A percentile compares a stretch with the other conserved stretches of the same genome.
Conservation (phyloP, 2,888 invertebrate species). For the Caenorhabditis becei region DNA sequence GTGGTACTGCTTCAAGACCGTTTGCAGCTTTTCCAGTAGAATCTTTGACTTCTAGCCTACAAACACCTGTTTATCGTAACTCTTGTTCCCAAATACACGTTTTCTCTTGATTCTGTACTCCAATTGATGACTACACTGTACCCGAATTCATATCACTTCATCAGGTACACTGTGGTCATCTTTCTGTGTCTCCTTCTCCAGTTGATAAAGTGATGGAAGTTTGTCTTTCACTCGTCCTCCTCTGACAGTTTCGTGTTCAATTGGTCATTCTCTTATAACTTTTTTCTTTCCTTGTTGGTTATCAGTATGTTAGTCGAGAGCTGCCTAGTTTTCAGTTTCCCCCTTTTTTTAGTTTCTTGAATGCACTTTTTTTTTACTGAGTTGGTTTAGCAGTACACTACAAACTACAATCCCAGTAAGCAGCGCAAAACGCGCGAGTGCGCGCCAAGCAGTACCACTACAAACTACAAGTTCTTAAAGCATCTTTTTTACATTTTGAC, state of each 20-base stretch:
- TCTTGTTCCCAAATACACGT: neutral
- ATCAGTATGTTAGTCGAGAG: neutral
- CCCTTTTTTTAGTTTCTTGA: no score
- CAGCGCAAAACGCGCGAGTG: no score
- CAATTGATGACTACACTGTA: constrained; percentile 1
- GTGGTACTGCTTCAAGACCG: no score
- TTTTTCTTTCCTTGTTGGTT: constrained; percentile 1
- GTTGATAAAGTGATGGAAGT: neutral
- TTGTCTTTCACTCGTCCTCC: neutral
- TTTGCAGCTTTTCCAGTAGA: no score
- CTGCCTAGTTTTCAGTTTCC: neutral
- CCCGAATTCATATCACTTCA: neutral
- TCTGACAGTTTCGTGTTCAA: neutral
- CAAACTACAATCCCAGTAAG: no score
- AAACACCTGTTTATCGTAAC: neutral
- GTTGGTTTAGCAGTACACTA: neutral
- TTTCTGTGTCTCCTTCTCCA: neutral
- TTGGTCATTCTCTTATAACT: neutral
- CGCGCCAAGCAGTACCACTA: no score
- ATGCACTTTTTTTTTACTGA: neutral
- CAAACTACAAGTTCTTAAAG: no score
- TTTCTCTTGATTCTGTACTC: neutral
- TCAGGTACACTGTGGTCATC: constrained; percentile 17
- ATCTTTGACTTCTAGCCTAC: no score
- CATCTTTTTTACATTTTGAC: neutral